phyloP scores from a whole-genome alignment of 2,113 vertebrate genomes.

The Pavo muticus region DNA sequence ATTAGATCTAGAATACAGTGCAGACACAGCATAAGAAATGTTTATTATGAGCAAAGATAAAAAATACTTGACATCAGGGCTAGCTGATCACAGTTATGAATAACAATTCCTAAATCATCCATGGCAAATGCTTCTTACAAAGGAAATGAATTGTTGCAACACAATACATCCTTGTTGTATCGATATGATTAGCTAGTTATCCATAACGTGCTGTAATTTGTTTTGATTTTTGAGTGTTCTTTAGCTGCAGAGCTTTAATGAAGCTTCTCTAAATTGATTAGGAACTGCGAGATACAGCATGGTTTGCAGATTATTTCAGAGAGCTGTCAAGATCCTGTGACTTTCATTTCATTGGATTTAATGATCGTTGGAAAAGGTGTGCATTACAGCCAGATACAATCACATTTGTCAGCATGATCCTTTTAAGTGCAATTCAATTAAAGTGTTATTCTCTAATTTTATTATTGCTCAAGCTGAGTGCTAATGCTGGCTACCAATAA shows the following conservation, averaged over 20 bases:
- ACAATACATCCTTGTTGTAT: conserved; percentile 78
- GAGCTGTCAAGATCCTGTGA: conserved; percentile 86
- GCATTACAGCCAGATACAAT: conserved; percentile 93
- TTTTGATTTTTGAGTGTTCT: conserved; percentile 87
- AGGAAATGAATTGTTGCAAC: conserved; percentile 80
- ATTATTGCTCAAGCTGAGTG: conserved; percentile 87
- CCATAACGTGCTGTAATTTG: conserved; percentile 83
- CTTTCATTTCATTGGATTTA: conserved; percentile 96
- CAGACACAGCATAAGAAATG: conserved; percentile 37
- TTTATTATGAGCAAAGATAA: conserved; percentile 55
- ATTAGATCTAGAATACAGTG: conserved; percentile 19
- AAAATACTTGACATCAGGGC: conserved; percentile 58
- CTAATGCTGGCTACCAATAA: conserved; percentile 86
- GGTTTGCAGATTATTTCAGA: conserved; percentile 89
- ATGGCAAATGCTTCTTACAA: conserved; percentile 69
- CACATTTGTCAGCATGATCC: conserved; percentile 96
- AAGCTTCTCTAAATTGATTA: conserved; percentile 92
- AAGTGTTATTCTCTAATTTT: conserved; percentile 95
- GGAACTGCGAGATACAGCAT: conserved; percentile 81
- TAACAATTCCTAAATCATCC: conserved; percentile 79
- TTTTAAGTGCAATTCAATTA: conserved; percentile 99
- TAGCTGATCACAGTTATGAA: conserved; percentile 67
- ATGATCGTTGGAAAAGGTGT: conserved; percentile 87
- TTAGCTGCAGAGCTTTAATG: conserved; percentile 82
- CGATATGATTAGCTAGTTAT: conserved; percentile 83